Conservation (phyloP, 1,140 invertebrate genomes). For the Cardiocondyla obscurior region DNA sequence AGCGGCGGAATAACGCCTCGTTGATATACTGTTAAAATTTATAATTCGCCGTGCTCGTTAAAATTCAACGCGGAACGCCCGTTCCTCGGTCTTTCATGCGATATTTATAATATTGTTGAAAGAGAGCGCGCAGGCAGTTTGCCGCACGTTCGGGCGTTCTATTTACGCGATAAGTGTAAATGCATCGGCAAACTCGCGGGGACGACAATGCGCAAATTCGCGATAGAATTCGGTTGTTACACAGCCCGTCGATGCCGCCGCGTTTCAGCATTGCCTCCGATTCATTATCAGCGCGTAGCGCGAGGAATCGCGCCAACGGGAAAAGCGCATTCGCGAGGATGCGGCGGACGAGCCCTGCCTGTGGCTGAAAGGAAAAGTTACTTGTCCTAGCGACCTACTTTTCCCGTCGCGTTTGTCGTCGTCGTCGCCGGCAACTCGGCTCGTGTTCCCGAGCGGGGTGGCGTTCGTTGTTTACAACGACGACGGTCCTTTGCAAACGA, state of each 20-base stretch:
- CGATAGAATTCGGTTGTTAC: conserved; percentile 35
- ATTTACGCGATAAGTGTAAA: conserved; percentile 39
- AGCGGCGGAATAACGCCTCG: neutral
- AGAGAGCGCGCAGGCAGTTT: neutral
- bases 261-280: conserved; percentile 20
- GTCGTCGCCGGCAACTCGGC: conserved; percentile 11
- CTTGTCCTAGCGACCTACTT: conserved; percentile 65
- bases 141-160: neutral
- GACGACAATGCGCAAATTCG: conserved; percentile 30
- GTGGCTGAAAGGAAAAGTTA: conserved; percentile 68
- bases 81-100: neutral
- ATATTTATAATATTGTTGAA: neutral
- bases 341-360: conserved; percentile 5
- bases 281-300: conserved; percentile 37
- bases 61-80: neutral
- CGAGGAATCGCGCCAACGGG: conserved; percentile 44
- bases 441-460: conserved; percentile 21
- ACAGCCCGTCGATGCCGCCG: neutral
- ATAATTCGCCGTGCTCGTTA: neutral
- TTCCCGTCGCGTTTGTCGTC: conserved; percentile 57
- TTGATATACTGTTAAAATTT: neutral
- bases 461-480: conserved; percentile 63
- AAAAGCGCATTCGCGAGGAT: neutral
- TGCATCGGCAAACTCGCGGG: conserved; percentile 15
- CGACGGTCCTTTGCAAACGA: conserved; percentile 60